Conservation (phyloP, 1,140 invertebrate genomes). For the Leptinotarsa texana region DNA sequence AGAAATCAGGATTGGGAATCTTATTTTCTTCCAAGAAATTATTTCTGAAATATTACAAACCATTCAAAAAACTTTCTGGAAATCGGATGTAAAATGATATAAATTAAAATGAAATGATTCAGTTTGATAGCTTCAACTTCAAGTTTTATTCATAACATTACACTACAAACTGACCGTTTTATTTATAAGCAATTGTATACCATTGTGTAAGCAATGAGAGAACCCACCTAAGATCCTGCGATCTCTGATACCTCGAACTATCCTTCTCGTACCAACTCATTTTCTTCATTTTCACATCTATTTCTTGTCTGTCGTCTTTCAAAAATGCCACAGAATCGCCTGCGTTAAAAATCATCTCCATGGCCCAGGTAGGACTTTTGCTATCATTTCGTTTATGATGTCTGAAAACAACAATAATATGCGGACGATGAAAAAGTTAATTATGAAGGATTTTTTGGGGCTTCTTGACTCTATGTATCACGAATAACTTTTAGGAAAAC, state of each 20-base stretch:
- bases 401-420: no score
- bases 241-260: slow-evolving; percentile 38
- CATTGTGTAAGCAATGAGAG: not conserved
- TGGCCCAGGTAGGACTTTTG: not conserved
- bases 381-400: not conserved
- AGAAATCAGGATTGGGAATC: not conserved
- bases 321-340: slow-evolving; percentile 32
- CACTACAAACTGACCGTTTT: no score
- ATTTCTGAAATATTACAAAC: not conserved
- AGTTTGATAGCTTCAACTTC: no score
- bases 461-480: no score
- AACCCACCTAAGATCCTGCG: slow-evolving; percentile 38
- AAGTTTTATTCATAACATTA: no score
- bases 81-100: no score
- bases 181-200: no score
- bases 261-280: slow-evolving; percentile 44
- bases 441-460: no score
- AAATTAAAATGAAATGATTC: no score
- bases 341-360: slow-evolving; percentile 26
- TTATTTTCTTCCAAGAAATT: slow-evolving; percentile 7
- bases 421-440: no score
- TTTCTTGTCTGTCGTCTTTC: slow-evolving; percentile 41
- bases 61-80: no score
- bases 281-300: slow-evolving; percentile 42
- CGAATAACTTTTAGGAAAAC: no score